Evolutionary conservation across 2,113 vertebrate species (phyloP).

Genomic region (Alces alces): DNA sequence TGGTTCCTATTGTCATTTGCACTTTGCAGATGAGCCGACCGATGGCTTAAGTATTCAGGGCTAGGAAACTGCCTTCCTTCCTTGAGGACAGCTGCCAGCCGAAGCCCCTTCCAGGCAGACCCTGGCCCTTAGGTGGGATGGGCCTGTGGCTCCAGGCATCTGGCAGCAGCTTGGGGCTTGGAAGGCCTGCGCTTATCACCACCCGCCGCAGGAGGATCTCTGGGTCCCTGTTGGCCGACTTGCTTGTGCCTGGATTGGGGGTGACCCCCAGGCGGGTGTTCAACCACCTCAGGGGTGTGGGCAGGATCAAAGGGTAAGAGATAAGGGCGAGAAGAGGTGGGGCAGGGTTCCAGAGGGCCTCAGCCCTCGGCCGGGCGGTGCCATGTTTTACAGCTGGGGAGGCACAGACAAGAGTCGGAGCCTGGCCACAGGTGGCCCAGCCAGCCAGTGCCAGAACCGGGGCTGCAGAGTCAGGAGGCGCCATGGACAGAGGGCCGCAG

Average conservation of each 20-base stretch:
- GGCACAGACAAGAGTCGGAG: not conserved
- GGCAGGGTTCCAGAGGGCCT: not conserved
- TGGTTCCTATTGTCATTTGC: not conserved
- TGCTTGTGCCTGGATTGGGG: not conserved
- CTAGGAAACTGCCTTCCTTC: not conserved
- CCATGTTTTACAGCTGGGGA: not conserved
- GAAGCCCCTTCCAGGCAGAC: not conserved
- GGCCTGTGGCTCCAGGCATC: not conserved
- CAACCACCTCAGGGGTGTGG: not conserved
- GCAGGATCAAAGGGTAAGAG: not conserved
- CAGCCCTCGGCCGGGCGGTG: not conserved
- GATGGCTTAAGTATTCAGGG: not conserved
- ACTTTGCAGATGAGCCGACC: not conserved
- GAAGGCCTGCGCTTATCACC: slow-evolving; percentile 35
- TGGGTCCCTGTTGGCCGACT: not conserved
- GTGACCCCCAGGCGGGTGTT: not conserved
- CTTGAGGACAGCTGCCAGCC: not conserved
- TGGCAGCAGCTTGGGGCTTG: not conserved
- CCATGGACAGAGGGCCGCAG: not conserved
- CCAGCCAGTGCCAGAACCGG: not conserved
- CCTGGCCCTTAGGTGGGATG: not conserved
- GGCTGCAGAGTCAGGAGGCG: not conserved
- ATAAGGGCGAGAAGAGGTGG: not conserved
- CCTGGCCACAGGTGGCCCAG: not conserved
- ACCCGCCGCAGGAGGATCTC: not conserved